phyloP scores from a whole-genome alignment of 2,888 invertebrate genomes.

The Meteorus cinctellus region DNA sequence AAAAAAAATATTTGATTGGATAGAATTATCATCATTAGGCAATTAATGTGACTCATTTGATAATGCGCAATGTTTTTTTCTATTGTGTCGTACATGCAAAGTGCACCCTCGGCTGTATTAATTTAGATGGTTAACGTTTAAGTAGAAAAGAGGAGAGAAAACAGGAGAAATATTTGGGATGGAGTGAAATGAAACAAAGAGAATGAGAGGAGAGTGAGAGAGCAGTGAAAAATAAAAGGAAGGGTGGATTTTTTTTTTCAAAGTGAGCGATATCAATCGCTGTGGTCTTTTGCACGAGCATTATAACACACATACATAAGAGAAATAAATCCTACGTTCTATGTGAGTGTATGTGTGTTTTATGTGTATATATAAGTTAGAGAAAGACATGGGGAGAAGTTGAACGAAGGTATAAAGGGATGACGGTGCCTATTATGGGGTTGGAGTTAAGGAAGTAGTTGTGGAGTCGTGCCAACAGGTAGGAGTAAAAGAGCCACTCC shows the following conservation, averaged over 20 bases:
- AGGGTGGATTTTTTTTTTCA: background rate
- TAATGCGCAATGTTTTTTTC: constrained; percentile 26
- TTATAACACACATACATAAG: background rate
- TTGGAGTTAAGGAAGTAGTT: constrained; percentile 10
- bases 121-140: background rate
- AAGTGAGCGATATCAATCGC: constrained; percentile 1
- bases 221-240: background rate
- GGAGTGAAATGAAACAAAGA: background rate
- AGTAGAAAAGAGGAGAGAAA: background rate
- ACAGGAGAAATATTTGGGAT: background rate
- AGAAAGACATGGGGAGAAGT: constrained; percentile 1
- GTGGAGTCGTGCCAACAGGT: constrained; percentile 33
- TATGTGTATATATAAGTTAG: background rate
- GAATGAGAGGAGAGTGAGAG: background rate
- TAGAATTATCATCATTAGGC: constrained; percentile 12
- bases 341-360: background rate
- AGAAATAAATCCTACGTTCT: background rate
- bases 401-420: background rate
- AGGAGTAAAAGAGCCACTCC: constrained; percentile 15
- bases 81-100: constrained; percentile 25
- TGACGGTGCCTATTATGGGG: background rate
- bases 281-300: constrained; percentile 4
- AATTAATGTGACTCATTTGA: constrained; percentile 8
- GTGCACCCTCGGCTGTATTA: constrained; percentile 17
- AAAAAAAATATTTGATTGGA: background rate